phyloP scores from a whole-genome alignment of 2,113 vertebrate species.

The Dipodomys merriami region DNA sequence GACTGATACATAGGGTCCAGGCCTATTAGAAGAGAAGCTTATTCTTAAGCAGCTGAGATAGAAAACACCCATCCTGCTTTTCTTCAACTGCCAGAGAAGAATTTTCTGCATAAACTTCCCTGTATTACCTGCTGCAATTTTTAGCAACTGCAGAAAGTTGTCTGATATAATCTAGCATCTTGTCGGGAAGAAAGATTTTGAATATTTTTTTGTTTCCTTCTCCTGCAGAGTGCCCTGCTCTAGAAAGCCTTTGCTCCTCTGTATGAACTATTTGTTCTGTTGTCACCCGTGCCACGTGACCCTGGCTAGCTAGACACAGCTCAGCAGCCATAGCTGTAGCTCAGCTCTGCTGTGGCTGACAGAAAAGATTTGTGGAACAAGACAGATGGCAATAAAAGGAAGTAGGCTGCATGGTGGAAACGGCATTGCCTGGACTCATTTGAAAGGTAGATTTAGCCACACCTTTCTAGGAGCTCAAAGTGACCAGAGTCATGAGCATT shows the following conservation, averaged over 20 bases:
- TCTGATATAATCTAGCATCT: constrained; percentile 54
- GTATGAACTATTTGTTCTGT: constrained; percentile 68
- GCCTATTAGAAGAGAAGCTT: constrained; percentile 50
- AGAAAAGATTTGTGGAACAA: constrained; percentile 72
- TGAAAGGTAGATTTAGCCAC: constrained; percentile 66
- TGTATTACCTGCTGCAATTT: constrained; percentile 68
- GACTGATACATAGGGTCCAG: constrained; percentile 13
- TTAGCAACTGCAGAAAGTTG: constrained; percentile 50
- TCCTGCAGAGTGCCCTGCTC: constrained; percentile 49
- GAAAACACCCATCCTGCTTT: constrained; percentile 69
- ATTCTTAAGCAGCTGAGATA: constrained; percentile 47
- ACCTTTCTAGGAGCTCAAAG: constrained; percentile 77
- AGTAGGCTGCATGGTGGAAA: constrained; percentile 72
- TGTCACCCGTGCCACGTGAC: constrained; percentile 64
- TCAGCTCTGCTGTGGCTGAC: constrained; percentile 63
- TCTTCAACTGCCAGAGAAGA: constrained; percentile 74
- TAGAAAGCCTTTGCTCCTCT: constrained; percentile 53
- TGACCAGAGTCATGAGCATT: constrained; percentile 80
- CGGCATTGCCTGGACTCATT: constrained; percentile 75
- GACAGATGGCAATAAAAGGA: constrained; percentile 73
- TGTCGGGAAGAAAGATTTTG: constrained; percentile 42
- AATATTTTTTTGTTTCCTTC: background rate
- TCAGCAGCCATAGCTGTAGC: constrained; percentile 65
- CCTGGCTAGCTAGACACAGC: constrained; percentile 71
- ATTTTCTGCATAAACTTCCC: constrained; percentile 72